phyloP scores from a whole-genome alignment of 2,113 vertebrate genomes.

The Orycteropus afer region DNA sequence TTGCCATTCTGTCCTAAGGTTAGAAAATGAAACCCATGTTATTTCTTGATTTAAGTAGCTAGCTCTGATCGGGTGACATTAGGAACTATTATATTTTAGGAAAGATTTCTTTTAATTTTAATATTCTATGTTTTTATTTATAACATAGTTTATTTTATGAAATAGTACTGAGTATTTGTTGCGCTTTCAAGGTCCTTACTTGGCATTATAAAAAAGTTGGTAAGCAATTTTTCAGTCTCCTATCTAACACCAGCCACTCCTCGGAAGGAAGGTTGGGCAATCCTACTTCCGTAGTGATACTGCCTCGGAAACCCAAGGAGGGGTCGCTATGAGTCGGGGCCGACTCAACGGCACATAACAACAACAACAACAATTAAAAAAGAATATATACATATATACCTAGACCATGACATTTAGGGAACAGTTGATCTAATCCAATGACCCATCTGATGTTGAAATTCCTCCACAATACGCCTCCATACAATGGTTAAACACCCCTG shows the following conservation, averaged over 20 bases:
- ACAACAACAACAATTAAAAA: too few species aligned
- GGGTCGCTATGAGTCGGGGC: too few species aligned
- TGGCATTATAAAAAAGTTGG: not conserved
- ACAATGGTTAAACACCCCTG: not conserved
- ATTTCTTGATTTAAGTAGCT: constrained; percentile 9
- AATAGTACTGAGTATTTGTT: not conserved
- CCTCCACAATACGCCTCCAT: not conserved
- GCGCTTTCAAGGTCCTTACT: constrained; percentile 2
- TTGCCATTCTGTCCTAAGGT: not conserved
- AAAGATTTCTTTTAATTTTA: constrained; percentile 5
- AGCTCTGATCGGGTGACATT: not conserved
- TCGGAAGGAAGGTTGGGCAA: too few species aligned
- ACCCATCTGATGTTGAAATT: not conserved
- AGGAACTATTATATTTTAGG: not conserved
- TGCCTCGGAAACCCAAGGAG: too few species aligned
- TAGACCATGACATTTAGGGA: not conserved
- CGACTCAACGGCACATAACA: too few species aligned
- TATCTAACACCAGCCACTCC: too few species aligned
- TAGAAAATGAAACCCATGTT: not conserved
- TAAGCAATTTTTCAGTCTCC: not conserved
- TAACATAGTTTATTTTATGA: constrained; percentile 27
- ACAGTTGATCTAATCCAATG: not conserved
- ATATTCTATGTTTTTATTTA: not conserved
- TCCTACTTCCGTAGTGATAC: too few species aligned
- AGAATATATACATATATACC: too few species aligned